Evolutionary conservation across 1,140 invertebrate species (phyloP).

Genomic region (Pantala flavescens): DNA sequence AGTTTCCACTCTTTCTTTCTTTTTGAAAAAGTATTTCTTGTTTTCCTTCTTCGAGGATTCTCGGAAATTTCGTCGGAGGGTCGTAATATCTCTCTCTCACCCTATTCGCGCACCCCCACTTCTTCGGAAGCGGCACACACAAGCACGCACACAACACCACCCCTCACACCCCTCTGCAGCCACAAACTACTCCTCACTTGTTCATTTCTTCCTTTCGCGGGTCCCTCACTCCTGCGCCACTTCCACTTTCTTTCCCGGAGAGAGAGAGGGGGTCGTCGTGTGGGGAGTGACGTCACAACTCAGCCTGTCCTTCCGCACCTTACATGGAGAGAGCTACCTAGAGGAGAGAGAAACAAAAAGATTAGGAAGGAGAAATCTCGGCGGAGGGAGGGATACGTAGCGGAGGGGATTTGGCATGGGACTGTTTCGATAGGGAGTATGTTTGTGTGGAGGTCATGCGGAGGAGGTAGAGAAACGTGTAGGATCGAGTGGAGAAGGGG

Average conservation of each 20-base stretch:
- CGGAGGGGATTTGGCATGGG: background rate
- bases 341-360: background rate
- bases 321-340: constrained; percentile 3
- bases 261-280: background rate
- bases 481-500: background rate
- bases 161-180: too few relatives aligned
- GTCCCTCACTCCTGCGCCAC: background rate
- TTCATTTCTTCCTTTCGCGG: background rate
- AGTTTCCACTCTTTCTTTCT: too few relatives aligned
- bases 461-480: background rate
- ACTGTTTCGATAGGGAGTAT: background rate
- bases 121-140: too few relatives aligned
- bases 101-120: too few relatives aligned
- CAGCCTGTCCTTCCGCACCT: background rate
- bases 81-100: too few relatives aligned
- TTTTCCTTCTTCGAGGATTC: too few relatives aligned
- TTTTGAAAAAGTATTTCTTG: too few relatives aligned
- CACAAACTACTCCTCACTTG: background rate
- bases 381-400: background rate
- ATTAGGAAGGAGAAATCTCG: background rate
- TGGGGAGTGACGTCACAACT: background rate
- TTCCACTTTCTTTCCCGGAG: background rate
- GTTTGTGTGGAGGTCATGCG: background rate
- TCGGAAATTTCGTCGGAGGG: too few relatives aligned
- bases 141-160: too few relatives aligned